phyloP scores from a whole-genome alignment of 2,888 invertebrate species.

The Quadriops clusia region DNA sequence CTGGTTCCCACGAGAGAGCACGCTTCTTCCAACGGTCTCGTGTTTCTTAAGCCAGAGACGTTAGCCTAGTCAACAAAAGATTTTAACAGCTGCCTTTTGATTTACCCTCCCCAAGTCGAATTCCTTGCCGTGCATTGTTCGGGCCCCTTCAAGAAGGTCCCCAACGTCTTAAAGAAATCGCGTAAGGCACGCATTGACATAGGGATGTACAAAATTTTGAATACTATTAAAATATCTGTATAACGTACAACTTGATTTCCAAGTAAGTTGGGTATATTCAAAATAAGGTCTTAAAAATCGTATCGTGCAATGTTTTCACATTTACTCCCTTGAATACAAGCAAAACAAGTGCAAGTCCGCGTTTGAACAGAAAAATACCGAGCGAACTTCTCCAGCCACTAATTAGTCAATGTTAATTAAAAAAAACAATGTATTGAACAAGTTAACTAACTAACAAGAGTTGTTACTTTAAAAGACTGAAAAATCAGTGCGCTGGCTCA shows the following conservation, averaged over 20 bases:
- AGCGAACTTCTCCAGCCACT: conserved; percentile 17
- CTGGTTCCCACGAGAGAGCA: no score
- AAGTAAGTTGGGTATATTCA: no score
- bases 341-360: no score
- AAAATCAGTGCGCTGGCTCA: conserved; percentile 5
- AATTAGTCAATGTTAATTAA: conserved; percentile 30
- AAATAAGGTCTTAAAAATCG: no score
- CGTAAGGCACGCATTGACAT: conserved; percentile 27
- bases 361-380: no score
- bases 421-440: conserved; percentile 12
- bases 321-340: no score
- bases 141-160: conserved; percentile 11
- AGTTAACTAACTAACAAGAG: conserved; percentile 8
- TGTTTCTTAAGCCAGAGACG: conserved; percentile 28
- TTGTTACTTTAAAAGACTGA: conserved; percentile 7
- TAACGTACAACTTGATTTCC: no score
- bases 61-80: conserved; percentile 24
- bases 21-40: no score
- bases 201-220: no score
- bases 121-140: conserved; percentile 18
- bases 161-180: conserved; percentile 22
- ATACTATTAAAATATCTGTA: no score
- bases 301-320: no score
- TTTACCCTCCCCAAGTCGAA: conserved; percentile 32
- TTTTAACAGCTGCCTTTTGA: conserved; percentile 33